Conservation (phyloP, 1,140 invertebrate genomes). For the Drosophila nebulosa region DNA sequence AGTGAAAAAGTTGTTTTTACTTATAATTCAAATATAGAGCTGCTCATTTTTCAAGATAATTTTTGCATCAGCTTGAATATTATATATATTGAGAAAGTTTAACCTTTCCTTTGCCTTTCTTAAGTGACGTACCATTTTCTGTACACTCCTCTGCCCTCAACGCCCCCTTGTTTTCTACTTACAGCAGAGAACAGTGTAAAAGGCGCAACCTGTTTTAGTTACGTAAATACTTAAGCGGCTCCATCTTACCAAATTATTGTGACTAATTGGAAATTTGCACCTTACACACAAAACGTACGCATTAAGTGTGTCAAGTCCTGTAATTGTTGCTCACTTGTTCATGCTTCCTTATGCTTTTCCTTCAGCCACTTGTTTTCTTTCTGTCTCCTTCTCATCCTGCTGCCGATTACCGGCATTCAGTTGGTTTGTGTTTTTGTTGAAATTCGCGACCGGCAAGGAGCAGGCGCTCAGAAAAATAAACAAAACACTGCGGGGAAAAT, state of each 20-base stretch:
- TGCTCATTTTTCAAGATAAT: too few species aligned
- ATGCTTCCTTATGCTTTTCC: neutral
- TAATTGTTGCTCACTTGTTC: neutral
- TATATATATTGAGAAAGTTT: too few species aligned
- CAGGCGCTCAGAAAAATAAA: slow-evolving; percentile 65
- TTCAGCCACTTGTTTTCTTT: neutral
- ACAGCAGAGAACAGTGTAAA: too few species aligned
- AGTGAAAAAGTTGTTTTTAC: too few species aligned
- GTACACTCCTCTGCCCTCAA: too few species aligned
- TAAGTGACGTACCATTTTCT: too few species aligned
- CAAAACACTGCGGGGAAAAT: slow-evolving; percentile 20
- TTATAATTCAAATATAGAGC: too few species aligned
- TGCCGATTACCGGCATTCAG: neutral
- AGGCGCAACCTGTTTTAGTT: too few species aligned
- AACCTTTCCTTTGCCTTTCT: too few species aligned
- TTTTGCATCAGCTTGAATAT: too few species aligned
- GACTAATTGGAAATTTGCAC: neutral
- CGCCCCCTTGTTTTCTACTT: too few species aligned
- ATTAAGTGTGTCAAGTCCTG: neutral
- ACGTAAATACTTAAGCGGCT: too few species aligned
- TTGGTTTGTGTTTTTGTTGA: slow-evolving; percentile 79
- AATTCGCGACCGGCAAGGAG: slow-evolving; percentile 69
- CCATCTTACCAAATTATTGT: neutral
- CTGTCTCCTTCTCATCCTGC: neutral
- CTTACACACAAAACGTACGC: neutral